Evolutionary conservation across 2,113 vertebrate genomes (phyloP), one percentile per base, ranked within the genome.

Genomic region (Chionis minor): DNA sequence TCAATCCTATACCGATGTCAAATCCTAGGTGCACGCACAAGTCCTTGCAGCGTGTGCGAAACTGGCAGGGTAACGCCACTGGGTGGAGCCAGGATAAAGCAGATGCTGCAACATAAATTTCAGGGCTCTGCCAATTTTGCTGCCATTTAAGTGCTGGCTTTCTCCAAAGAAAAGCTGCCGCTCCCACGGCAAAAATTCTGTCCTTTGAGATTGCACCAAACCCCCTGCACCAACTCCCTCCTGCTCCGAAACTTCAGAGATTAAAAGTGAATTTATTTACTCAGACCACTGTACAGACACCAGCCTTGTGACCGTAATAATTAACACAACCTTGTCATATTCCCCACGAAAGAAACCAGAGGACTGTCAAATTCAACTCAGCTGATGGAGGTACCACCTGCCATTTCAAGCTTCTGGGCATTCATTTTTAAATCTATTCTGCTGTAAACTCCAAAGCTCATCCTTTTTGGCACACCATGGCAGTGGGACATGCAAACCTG

Each of bases 21-120:
- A 71, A 33, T 1, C 14, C 38, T 1, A 5, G n/a, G 35, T 4
- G 30, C 17, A 0, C 1, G 6, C 38, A 22, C 70, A 56, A 90
- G 22, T 28, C 30, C 35, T 8, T 2, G 85, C 4, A 3, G 21
- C 0, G 12, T 2, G 15, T 2, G 62, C 38, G 88, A 35, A 85
- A 81, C 18, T 96, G 95, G 87, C 94, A 67, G 40, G 65, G 58
- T 6, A 59, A 47, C 35, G 77, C 92, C 94, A 96, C 87, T 62
- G 90, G 94, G 88, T 92, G 93, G 92, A 95, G 94, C 96, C 93
- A 82, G 79, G 96, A 85, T 0, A 72, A 92, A 91, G 94, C 91
- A 93, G 92, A 97, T 96, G 92, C 49, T 65, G 14, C 55, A 32
- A 23, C 71, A 54, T 1, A 40, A 14, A 55, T 4, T 15, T 14